Percentiles rank a stretch among this genome's conserved stretches.
Evolutionary conservation across 2,888 invertebrate genomes (phyloP).

Genomic region (Eilema depressum): DNA sequence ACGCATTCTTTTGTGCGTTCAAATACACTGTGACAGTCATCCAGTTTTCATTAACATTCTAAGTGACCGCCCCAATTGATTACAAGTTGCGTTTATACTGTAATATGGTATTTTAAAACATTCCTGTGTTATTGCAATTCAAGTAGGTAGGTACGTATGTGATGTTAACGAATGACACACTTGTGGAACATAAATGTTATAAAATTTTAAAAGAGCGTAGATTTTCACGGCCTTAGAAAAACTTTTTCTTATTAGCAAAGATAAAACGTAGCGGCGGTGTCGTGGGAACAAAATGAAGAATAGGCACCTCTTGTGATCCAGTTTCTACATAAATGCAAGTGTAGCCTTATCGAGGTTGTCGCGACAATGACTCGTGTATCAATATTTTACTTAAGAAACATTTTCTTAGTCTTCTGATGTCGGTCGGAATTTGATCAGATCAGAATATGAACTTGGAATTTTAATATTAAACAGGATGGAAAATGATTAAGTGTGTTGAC

Average conservation of each 20-base stretch:
- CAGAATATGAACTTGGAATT: not conserved
- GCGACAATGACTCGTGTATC: slow-evolving; percentile 77
- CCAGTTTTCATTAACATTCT: slow-evolving; percentile 64
- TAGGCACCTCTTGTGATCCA: slow-evolving; percentile 77
- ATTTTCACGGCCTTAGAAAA: slow-evolving; percentile 70
- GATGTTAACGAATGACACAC: slow-evolving; percentile 20
- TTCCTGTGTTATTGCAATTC: slow-evolving; percentile 25
- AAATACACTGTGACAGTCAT: slow-evolving; percentile 65
- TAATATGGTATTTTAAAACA: slow-evolving; percentile 8
- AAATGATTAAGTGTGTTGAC: not conserved
- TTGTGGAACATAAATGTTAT: slow-evolving; percentile 20
- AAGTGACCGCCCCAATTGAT: slow-evolving; percentile 37
- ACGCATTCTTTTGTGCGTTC: slow-evolving; percentile 71
- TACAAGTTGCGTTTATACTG: slow-evolving; percentile 23
- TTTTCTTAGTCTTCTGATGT: slow-evolving; percentile 51
- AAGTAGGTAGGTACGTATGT: not conserved
- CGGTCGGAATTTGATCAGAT: too few species aligned
- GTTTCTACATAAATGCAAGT: slow-evolving; percentile 78
- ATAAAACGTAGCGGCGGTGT: slow-evolving; percentile 72
- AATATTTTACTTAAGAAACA: slow-evolving; percentile 75
- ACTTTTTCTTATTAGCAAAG: slow-evolving; percentile 74
- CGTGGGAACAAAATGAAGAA: slow-evolving; percentile 81
- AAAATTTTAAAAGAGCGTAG: slow-evolving; percentile 27
- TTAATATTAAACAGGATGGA: too few species aligned
- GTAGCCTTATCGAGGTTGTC: slow-evolving; percentile 78